Percentiles rank a stretch among this genome's conserved stretches.
phyloP scores from a whole-genome alignment of 1,140 invertebrate species.

The Rhopalosiphum padi region DNA sequence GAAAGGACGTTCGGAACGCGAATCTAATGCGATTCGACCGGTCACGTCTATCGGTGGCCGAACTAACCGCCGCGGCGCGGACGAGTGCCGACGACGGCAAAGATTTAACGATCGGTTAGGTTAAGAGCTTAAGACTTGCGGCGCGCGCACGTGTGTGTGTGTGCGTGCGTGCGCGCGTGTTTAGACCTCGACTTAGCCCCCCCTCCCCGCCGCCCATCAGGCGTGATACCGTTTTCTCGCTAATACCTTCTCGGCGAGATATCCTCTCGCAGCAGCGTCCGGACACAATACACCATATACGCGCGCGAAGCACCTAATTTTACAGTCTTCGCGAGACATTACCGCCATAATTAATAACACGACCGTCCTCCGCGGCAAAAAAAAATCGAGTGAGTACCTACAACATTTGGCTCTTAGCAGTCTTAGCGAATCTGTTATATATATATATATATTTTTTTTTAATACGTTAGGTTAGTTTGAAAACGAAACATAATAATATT shows the following conservation, averaged over 20 bases:
- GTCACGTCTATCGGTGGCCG: not conserved
- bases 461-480: too few species aligned
- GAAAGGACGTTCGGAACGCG: not conserved
- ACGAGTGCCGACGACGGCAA: not conserved
- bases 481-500: too few species aligned
- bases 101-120: slow-evolving; percentile 7
- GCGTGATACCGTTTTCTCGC: not conserved
- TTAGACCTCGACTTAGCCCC: not conserved
- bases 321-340: too few species aligned
- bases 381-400: too few species aligned
- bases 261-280: not conserved
- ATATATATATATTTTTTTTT: too few species aligned
- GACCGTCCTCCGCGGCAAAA: too few species aligned
- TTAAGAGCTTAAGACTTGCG: not conserved
- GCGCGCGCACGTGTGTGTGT: too few species aligned
- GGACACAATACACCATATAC: too few species aligned
- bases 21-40: not conserved
- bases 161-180: not conserved
- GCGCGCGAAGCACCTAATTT: not conserved
- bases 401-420: too few species aligned
- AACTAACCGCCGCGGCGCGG: too few species aligned
- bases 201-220: not conserved
- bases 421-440: too few species aligned
- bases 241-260: not conserved
- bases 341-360: too few species aligned